These are phyloP conservation scores for Neostethus bicornis DNA, from an alignment of 2,797 vertebrate species.

Conservation along the genomic window DNA sequence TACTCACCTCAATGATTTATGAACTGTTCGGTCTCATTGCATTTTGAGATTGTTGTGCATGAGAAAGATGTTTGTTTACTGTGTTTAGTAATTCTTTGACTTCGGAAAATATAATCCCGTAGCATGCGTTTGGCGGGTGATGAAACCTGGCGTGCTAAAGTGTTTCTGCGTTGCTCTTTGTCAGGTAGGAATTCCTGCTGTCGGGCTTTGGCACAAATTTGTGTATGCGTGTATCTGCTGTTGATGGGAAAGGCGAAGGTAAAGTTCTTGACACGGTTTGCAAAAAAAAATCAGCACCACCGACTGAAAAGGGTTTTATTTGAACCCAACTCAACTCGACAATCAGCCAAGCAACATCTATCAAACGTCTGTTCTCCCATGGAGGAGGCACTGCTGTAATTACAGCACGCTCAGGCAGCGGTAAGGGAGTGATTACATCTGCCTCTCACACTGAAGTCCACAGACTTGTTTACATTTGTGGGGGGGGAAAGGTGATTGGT, in stretches of 20 bases:
- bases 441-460: constrained; percentile 51
- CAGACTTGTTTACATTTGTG: constrained; percentile 53
- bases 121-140: constrained; percentile 37
- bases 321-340: constrained; percentile 42
- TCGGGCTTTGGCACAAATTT: constrained; percentile 1
- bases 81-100: constrained; percentile 27
- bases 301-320: constrained; percentile 33
- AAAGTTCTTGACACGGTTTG: constrained; percentile 30
- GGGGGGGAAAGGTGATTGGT: constrained; percentile 45
- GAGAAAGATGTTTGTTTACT: constrained; percentile 30
- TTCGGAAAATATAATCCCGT: constrained; percentile 26
- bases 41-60: constrained; percentile 55
- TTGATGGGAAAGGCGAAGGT: constrained; percentile 8
- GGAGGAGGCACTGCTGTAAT: constrained; percentile 46
- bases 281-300: constrained; percentile 33
- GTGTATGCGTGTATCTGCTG: constrained; percentile 8
- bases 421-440: constrained; percentile 47
- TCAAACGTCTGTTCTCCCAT: constrained; percentile 41
- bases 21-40: constrained; percentile 59
- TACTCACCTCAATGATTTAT: constrained; percentile 74
- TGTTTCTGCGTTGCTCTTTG: constrained; percentile 31
- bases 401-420: constrained; percentile 37
- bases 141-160: constrained; percentile 44
- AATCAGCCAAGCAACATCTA: constrained; percentile 43
- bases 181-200: constrained; percentile 8